Conservation (phyloP, 2,797 vertebrate genomes). For the Benthosema pterotum region DNA sequence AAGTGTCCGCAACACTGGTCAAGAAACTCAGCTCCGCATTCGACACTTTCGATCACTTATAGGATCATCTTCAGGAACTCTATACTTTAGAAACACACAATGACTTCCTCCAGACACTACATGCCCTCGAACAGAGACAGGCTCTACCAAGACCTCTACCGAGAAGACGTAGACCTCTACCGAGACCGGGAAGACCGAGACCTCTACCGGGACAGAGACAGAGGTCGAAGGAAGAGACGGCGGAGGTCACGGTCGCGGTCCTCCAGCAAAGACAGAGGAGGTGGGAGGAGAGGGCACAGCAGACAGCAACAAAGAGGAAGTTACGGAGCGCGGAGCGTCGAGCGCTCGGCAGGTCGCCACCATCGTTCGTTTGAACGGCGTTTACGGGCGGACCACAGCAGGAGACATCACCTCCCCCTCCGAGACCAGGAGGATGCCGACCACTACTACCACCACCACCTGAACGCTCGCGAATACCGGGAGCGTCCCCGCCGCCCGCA, state of each 20-base stretch:
- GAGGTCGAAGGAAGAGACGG: slow-evolving; percentile 76
- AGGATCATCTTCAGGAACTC: too few species aligned
- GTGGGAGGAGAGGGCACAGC: slow-evolving; percentile 56
- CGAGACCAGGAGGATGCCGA: slow-evolving; percentile 71
- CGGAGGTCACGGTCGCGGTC: slow-evolving; percentile 88
- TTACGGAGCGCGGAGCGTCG: slow-evolving; percentile 92
- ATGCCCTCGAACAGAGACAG: slow-evolving; percentile 93
- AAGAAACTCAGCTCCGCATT: too few species aligned
- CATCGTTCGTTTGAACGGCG: too few species aligned
- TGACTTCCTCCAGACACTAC: slow-evolving; percentile 94
- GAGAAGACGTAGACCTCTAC: slow-evolving; percentile 74
- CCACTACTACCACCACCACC: too few species aligned
- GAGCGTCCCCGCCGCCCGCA: slow-evolving; percentile 65
- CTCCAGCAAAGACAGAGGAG: slow-evolving; percentile 88
- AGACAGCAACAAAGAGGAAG: slow-evolving; percentile 72
- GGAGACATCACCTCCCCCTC: too few species aligned
- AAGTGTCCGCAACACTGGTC: too few species aligned
- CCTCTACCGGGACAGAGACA: slow-evolving; percentile 85
- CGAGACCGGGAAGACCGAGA: slow-evolving; percentile 91
- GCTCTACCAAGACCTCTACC: slow-evolving; percentile 91
- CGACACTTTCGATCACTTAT: too few species aligned
- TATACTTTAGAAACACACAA: slow-evolving; percentile 63
- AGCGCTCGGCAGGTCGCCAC: slow-evolving; percentile 88
- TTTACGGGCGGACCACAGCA: slow-evolving; percentile 88
- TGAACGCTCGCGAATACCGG: slow-evolving; percentile 90